Evolutionary conservation across 2,113 vertebrate genomes (phyloP).

Genomic region (Patagioenas fasciata): DNA sequence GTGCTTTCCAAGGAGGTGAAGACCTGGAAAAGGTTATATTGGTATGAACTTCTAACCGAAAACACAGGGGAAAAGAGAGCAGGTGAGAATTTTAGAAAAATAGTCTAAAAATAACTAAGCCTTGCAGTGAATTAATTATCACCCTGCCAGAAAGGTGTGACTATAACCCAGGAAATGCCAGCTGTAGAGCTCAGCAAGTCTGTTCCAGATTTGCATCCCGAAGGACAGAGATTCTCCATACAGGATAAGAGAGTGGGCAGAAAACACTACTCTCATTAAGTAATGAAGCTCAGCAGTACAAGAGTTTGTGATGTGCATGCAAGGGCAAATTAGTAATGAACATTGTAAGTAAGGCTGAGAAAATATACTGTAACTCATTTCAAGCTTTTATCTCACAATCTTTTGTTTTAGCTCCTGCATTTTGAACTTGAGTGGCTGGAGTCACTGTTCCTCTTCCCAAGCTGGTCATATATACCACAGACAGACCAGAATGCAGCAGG

Average conservation of each 20-base stretch:
- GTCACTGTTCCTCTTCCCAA: slow-evolving; percentile 76
- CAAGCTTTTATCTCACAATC: background rate
- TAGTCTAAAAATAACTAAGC: background rate
- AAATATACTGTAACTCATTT: background rate
- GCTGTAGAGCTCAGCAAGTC: background rate
- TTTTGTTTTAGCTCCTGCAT: slow-evolving; percentile 70
- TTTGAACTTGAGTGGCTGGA: slow-evolving; percentile 76
- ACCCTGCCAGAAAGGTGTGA: background rate
- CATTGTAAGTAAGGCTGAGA: background rate
- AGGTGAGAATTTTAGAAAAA: background rate
- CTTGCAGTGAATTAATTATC: background rate
- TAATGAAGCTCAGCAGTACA: background rate
- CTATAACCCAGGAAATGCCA: background rate
- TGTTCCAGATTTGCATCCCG: background rate
- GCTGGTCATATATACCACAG: slow-evolving; percentile 85
- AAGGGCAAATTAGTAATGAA: background rate
- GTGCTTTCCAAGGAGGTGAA: background rate
- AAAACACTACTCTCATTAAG: background rate
- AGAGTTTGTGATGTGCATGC: background rate
- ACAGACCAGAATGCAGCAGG: background rate
- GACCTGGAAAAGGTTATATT: background rate
- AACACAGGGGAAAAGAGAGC: background rate
- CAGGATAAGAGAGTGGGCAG: background rate
- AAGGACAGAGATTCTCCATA: background rate
- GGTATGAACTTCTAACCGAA: background rate